A percentile compares a stretch with the other conserved stretches of the same genome.
Evolutionary conservation across 1,140 invertebrate genomes (phyloP).

Genomic region (Rhopalosiphum padi): DNA sequence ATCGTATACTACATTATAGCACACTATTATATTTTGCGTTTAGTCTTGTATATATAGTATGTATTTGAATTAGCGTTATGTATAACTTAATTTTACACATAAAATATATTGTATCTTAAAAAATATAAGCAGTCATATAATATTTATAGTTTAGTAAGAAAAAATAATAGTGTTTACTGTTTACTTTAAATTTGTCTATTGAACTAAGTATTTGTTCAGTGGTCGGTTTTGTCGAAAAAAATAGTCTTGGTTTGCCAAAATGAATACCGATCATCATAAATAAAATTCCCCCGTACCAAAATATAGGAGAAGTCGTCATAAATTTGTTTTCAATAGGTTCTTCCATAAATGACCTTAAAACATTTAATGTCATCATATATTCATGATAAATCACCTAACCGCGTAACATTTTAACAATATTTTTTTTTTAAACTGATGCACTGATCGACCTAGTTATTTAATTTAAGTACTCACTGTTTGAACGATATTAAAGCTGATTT

Average conservation of each 20-base stretch:
- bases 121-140: neutral
- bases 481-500: neutral
- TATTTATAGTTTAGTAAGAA: neutral
- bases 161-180: neutral
- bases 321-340: constrained; percentile 12
- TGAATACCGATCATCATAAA: neutral
- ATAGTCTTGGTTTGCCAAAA: constrained; percentile 13
- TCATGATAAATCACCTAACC: neutral
- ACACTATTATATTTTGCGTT: too few relatives aligned
- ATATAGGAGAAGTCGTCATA: neutral
- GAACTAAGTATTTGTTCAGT: neutral
- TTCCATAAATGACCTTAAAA: constrained; percentile 20
- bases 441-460: too few relatives aligned
- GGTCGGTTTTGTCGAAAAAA: neutral
- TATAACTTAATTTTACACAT: too few relatives aligned
- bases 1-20: neutral
- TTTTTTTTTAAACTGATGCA: neutral
- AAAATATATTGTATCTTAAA: neutral
- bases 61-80: too few relatives aligned
- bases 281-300: neutral
- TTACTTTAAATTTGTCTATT: constrained; percentile 3
- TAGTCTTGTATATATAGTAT: too few relatives aligned
- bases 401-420: too few relatives aligned
- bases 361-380: neutral
- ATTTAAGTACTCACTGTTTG: neutral